Evolutionary conservation across 2,888 invertebrate species (phyloP).

Genomic region (Oscheius sp.): DNA sequence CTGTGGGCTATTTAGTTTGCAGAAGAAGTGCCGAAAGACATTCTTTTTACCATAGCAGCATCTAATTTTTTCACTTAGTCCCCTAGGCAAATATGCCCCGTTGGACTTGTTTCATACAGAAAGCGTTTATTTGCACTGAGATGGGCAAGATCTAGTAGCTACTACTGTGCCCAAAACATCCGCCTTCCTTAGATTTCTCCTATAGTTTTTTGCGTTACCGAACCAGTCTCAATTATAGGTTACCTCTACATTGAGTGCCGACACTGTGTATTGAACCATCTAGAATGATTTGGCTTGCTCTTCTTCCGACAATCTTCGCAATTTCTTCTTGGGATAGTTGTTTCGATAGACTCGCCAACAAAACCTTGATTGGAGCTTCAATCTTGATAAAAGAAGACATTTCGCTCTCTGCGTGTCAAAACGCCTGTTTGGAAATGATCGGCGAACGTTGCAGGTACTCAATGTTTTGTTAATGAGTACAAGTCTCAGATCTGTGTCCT

Average conservation of each 20-base stretch:
- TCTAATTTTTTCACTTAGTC: slow-evolving; percentile 23
- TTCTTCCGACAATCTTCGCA: background rate
- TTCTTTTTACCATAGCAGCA: slow-evolving; percentile 8
- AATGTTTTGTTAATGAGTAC: background rate
- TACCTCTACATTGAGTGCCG: background rate
- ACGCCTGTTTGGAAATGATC: slow-evolving; percentile 30
- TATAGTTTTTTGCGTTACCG: background rate
- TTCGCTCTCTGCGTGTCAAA: slow-evolving; percentile 26
- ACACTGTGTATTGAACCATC: too few species aligned
- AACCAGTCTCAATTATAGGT: background rate
- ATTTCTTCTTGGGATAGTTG: slow-evolving; percentile 22
- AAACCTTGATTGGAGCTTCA: slow-evolving; percentile 14
- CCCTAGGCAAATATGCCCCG: slow-evolving; percentile 10
- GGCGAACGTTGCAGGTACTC: slow-evolving; percentile 33
- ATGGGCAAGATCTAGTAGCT: slow-evolving; percentile 8
- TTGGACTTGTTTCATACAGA: background rate
- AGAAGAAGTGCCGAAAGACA: slow-evolving; percentile 1
- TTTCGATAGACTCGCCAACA: slow-evolving; percentile 19
- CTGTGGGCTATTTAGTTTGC: slow-evolving; percentile 14
- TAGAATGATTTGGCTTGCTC: background rate
- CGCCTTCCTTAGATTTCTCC: slow-evolving; percentile 22
- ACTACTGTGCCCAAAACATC: slow-evolving; percentile 31
- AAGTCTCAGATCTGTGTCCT: slow-evolving; percentile 48
- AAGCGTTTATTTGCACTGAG: slow-evolving; percentile 28
- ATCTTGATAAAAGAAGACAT: slow-evolving; percentile 29